Percentiles rank a stretch among this genome's conserved stretches.
phyloP scores from a whole-genome alignment of 2,113 vertebrate genomes.

The Planiliza haematocheilus region DNA sequence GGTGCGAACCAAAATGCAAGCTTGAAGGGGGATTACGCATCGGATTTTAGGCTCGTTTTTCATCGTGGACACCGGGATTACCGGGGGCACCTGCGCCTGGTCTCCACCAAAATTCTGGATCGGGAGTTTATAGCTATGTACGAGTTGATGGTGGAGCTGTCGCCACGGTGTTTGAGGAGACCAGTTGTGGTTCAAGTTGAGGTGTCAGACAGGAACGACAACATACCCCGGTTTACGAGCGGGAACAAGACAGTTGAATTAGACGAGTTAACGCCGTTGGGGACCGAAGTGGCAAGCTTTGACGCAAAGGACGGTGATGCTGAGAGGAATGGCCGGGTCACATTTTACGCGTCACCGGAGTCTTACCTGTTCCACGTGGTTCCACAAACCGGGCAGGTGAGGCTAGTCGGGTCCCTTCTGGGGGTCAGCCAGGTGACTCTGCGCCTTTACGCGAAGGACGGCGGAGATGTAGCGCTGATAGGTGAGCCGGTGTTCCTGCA shows the following conservation, averaged over 20 bases:
- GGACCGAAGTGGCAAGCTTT: conserved; percentile 77
- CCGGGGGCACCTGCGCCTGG: conserved; percentile 52
- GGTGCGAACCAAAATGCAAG: conserved; percentile 38
- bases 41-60: conserved; percentile 73
- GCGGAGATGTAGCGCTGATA: conserved; percentile 67
- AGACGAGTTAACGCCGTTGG: conserved; percentile 75
- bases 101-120: conserved; percentile 81
- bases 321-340: conserved; percentile 76
- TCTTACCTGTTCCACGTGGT: conserved; percentile 79
- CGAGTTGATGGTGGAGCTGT: conserved; percentile 66
- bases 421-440: conserved; percentile 69
- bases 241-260: conserved; percentile 63
- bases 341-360: conserved; percentile 72
- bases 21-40: conserved; percentile 72
- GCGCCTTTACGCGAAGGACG: conserved; percentile 74
- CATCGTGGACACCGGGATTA: conserved; percentile 31
- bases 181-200: conserved; percentile 73
- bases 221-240: conserved; percentile 73
- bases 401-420: conserved; percentile 76
- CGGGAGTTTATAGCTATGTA: conserved; percentile 81
- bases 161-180: conserved; percentile 54
- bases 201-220: conserved; percentile 83
- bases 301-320: conserved; percentile 76
- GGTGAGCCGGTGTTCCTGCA: conserved; percentile 73
- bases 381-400: conserved; percentile 81